These are phyloP conservation scores for Accipiter cooperii DNA, from an alignment of 2,113 vertebrate genomes.

Conservation along the genomic window DNA sequence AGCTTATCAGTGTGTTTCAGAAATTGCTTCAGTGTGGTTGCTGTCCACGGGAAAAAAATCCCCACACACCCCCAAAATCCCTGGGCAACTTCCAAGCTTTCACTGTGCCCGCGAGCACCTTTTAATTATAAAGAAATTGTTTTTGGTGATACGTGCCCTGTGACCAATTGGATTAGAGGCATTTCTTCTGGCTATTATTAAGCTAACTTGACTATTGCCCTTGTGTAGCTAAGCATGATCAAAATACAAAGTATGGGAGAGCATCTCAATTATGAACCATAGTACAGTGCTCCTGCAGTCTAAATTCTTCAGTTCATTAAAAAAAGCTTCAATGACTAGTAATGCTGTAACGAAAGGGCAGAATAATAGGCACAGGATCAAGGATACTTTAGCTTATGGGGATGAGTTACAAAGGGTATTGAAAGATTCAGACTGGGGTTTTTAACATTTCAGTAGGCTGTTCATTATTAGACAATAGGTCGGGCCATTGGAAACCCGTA, in stretches of 20 bases:
- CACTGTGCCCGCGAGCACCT: slow-evolving; percentile 44
- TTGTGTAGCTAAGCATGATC: slow-evolving; percentile 61
- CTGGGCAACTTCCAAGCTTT: slow-evolving; percentile 65
- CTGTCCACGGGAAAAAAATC: slow-evolving; percentile 50
- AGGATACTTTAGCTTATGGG: background rate
- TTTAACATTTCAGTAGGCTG: background rate
- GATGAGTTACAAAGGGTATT: background rate
- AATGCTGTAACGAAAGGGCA: slow-evolving; percentile 38
- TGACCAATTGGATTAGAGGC: slow-evolving; percentile 73
- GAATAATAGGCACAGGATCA: slow-evolving; percentile 7
- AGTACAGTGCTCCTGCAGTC: background rate
- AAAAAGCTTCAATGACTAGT: background rate
- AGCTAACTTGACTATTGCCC: slow-evolving; percentile 62
- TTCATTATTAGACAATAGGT: background rate
- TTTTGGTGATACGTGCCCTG: slow-evolving; percentile 69
- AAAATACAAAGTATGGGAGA: slow-evolving; percentile 62
- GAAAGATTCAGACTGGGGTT: background rate
- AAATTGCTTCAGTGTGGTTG: slow-evolving; percentile 69
- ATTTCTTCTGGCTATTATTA: slow-evolving; percentile 73
- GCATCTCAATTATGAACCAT: slow-evolving; percentile 38
- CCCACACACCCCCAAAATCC: slow-evolving; percentile 33
- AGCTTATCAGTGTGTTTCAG: slow-evolving; percentile 75
- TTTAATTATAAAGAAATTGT: slow-evolving; percentile 76
- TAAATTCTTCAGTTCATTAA: slow-evolving; percentile 42
- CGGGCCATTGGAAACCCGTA: background rate